Evolutionary conservation across 2,888 invertebrate genomes (phyloP).

Genomic region (Laspeyria flexula): DNA sequence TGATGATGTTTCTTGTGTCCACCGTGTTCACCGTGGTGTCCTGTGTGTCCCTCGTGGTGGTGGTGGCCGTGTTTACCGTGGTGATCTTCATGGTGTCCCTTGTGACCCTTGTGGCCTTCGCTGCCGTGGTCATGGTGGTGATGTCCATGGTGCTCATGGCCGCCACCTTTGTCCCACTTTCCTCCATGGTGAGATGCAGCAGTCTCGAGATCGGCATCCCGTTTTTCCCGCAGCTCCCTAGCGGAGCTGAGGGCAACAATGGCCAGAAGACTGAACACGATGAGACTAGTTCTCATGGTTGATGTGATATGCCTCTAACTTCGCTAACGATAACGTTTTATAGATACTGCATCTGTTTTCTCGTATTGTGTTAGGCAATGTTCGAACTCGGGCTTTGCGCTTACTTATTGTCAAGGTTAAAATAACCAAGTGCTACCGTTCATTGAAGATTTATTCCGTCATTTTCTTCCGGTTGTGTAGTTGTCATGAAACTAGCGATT

Average conservation of each 20-base stretch:
- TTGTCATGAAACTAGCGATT: background rate
- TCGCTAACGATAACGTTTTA: conserved; percentile 14
- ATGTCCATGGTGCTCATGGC: conserved; percentile 87
- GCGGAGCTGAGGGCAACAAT: conserved; percentile 76
- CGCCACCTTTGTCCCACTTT: conserved; percentile 63
- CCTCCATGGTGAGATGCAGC: conserved; percentile 70
- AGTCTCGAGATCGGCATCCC: conserved; percentile 78
- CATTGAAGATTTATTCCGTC: conserved; percentile 1
- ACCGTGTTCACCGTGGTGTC: conserved; percentile 85
- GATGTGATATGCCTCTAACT: conserved; percentile 23
- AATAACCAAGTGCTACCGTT: background rate
- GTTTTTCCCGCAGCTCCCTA: conserved; percentile 77
- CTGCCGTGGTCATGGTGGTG: conserved; percentile 87
- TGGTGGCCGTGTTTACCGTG: conserved; percentile 89
- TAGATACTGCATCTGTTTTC: conserved; percentile 15
- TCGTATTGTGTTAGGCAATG: conserved; percentile 12
- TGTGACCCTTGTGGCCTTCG: conserved; percentile 88
- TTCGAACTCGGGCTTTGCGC: conserved; percentile 8
- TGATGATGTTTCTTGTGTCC: conserved; percentile 88
- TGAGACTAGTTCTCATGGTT: conserved; percentile 64
- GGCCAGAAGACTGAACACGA: conserved; percentile 72
- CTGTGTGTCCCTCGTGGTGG: conserved; percentile 87
- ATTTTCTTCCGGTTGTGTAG: conserved; percentile 6
- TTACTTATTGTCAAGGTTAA: conserved; percentile 21
- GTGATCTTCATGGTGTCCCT: conserved; percentile 87